These are phyloP conservation scores for Drosophila lutescens DNA, from an alignment of 2,888 invertebrate genomes.

Conservation along the genomic window DNA sequence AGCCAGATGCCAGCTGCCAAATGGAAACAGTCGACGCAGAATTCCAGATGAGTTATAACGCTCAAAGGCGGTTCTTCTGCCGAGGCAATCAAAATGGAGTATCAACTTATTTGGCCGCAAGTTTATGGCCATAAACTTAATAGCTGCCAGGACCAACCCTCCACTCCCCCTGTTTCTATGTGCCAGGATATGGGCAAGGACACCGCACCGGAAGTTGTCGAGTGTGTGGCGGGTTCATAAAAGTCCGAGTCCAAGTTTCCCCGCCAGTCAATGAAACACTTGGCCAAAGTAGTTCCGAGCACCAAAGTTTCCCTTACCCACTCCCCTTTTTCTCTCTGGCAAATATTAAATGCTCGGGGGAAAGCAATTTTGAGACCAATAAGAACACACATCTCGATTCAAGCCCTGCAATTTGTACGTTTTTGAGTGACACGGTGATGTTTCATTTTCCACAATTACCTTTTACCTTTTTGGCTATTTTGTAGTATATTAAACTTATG, in stretches of 20 bases:
- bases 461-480: background rate
- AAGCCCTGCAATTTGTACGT: background rate
- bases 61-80: background rate
- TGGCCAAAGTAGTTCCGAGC: constrained; percentile 4
- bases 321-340: background rate
- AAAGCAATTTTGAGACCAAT: constrained; percentile 4
- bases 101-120: constrained; percentile 56
- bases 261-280: constrained; percentile 11
- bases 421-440: background rate
- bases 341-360: background rate
- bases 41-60: constrained; percentile 16
- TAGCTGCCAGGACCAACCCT: constrained; percentile 47
- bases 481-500: background rate
- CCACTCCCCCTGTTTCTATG: background rate
- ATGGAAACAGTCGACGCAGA: constrained; percentile 1
- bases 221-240: constrained; percentile 10
- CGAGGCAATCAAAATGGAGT: constrained; percentile 32
- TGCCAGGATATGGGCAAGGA: background rate
- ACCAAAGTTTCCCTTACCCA: background rate
- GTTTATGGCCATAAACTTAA: constrained; percentile 69
- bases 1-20: constrained; percentile 6
- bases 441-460: background rate
- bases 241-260: constrained; percentile 3
- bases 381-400: constrained; percentile 1
- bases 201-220: constrained; percentile 6